Evolutionary conservation across 2,113 vertebrate species (phyloP), one percentile per base, ranked within the genome.

Genomic region (Mugil cephalus): DNA sequence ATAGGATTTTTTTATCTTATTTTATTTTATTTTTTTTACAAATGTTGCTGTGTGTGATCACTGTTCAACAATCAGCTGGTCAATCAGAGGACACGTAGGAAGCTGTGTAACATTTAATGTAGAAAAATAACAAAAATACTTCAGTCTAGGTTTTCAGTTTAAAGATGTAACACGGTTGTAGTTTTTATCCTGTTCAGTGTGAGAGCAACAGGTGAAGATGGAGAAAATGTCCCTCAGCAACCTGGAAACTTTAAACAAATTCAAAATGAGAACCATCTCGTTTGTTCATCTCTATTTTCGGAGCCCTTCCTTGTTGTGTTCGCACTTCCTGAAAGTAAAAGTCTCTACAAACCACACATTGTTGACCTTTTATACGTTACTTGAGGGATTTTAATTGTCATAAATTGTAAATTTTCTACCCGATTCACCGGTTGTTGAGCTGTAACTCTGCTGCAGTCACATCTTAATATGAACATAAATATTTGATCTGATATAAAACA

Each of bases 11-110:
- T n/a, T n/a, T n/a, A n/a, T n/a, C n/a, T n/a, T n/a, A n/a, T n/a
- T n/a, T n/a, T n/a, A n/a, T n/a, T n/a, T n/a, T n/a, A n/a, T n/a
- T n/a, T n/a, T n/a, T n/a, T n/a, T 67, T 61, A 86, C 60, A 67
- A 11, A 54, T 18, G 42, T 59, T 4, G n/a, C 48, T 63, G 61
- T 65, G 51, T 64, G 42, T 50, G 17, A n/a, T 45, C 52, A 52
- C 66, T n/a, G 40, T 69, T 63, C 15, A 82, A 88, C 88, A 87
- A 85, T 85, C 86, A 80, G 15, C 62, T 62, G 84, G 86, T 86
- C 85, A 74, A 19, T 71, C 59, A 48, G 58, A 48, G 59, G 21
- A 76, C 43, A 7, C 14, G 14, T 11, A 36, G n/a, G 71, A 73
- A 43, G 40, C 24, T 4, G 10, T 50, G 21, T 18, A n/a, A 63